Conservation (phyloP, 64 coral and sea anemone genomes). For the Platygyra sinensis region DNA sequence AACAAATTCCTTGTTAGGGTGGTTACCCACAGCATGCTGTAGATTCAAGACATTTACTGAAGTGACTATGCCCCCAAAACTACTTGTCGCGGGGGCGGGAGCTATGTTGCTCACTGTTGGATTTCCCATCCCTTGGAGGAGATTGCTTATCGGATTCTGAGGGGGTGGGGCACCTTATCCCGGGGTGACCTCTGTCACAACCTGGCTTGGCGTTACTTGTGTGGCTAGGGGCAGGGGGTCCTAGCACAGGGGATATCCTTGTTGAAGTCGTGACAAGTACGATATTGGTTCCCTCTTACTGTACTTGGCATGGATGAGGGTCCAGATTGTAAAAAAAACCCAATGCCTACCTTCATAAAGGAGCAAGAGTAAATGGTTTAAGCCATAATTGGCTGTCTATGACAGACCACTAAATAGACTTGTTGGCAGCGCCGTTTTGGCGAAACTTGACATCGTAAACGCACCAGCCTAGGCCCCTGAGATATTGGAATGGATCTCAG, state of each 20-base stretch:
- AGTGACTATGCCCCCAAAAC: not conserved
- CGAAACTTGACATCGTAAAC: constrained; percentile 41
- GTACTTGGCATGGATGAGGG: not conserved
- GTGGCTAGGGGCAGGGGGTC: not conserved
- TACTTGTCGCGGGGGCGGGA: not conserved
- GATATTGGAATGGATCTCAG: no score
- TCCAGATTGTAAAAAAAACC: constrained; percentile 24
- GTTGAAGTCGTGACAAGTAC: constrained; percentile 35
- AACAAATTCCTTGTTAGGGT: no score
- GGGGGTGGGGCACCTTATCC: no score
- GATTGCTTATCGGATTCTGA: no score
- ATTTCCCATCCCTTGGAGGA: no score
- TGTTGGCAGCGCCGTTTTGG: not conserved
- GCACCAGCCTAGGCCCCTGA: constrained; percentile 1
- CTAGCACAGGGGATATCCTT: not conserved
- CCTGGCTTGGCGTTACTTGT: not conserved
- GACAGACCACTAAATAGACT: not conserved
- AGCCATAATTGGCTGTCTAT: constrained; percentile 50
- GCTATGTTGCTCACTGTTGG: no score
- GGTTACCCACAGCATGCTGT: no score
- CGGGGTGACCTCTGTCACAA: no score
- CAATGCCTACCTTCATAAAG: constrained; percentile 15
- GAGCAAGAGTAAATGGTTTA: constrained; percentile 37
- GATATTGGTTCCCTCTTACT: not conserved
- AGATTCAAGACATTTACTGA: constrained; percentile 2